Base-by-base conservation (phyloP, 2,797 vertebrate species). In the Cynodonichthys magdalenae region DNA sequence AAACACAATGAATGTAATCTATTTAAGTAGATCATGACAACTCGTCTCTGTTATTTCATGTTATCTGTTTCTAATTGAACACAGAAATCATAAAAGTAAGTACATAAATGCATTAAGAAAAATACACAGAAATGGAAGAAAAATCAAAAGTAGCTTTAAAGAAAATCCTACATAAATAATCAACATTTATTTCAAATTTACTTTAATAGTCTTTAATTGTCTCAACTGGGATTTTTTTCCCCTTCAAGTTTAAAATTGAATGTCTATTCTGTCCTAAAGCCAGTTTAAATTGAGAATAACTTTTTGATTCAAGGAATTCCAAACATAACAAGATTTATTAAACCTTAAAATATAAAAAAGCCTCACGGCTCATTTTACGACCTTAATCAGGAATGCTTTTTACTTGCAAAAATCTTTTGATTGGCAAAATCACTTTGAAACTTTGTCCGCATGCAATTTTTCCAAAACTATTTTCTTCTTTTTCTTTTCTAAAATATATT, bases 31-130 rank as follows among this genome's bases (percentile, higher is more conserved):
- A 70, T 63, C 46, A 57, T 11, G 2, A 74, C 75, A 80, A 83
- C 55, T 65, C 48, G 10, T 44, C 68, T 68, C 69, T 74, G 75
- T 82, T 74, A 12, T 39, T 39, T 3, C 4, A 14, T 39, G 36
- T 39, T 39, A 39, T 4, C 11, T 12, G 36, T 12, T 39, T 39
- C 36, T 39, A 39, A 39, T 2, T 39, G 36, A 39, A 12, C 36
- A 74, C 66, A 80, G 57, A 90, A 90, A 84, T 88, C 56, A 53
- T 71, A 71, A 77, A 85, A 80, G 79, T 91, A 83, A 90, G 79
- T 84, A 81, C 71, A 77, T 66, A 74, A 87, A 81, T 57, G 83
- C 20, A 49, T 20, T 19, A 49, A 54, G 24, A 68, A 58, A 51
- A 29, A 49, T 11, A 12, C 14, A 58, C 54, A 0, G 47, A 2